These are phyloP conservation scores for Vulpes vulpes DNA, from an alignment of 2,113 vertebrate species.

Conservation along the genomic window DNA sequence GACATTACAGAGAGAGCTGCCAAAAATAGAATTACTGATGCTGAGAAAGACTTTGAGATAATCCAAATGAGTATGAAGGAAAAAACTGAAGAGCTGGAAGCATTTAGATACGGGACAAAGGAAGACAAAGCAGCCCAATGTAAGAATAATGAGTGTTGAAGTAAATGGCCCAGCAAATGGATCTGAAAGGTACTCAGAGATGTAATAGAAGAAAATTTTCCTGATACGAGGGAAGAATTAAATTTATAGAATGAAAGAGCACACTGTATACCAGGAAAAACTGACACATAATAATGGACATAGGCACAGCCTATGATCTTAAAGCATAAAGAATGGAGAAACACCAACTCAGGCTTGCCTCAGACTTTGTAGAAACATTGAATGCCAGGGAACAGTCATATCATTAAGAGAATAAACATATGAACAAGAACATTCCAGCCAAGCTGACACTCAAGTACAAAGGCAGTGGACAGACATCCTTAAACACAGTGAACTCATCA, in stretches of 20 bases:
- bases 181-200: neutral
- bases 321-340: neutral
- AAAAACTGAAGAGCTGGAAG: neutral
- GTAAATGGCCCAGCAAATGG: neutral
- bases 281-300: rapidly evolving
- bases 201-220: neutral
- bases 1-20: neutral
- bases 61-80: neutral
- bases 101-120: neutral
- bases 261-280: neutral
- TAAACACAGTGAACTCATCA: neutral
- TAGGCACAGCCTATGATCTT: neutral
- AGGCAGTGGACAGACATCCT: neutral
- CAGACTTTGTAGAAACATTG: neutral
- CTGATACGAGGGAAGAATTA: neutral
- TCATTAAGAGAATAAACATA: neutral
- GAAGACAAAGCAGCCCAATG: neutral
- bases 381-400: neutral
- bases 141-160: neutral
- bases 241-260: neutral
- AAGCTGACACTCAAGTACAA: neutral
- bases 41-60: neutral
- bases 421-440: neutral
- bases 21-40: neutral
- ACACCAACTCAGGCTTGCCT: neutral